Evolutionary conservation across 2,888 invertebrate species (phyloP), one percentile per base, ranked within the genome.

Genomic region (Argyresthia goedartella): DNA sequence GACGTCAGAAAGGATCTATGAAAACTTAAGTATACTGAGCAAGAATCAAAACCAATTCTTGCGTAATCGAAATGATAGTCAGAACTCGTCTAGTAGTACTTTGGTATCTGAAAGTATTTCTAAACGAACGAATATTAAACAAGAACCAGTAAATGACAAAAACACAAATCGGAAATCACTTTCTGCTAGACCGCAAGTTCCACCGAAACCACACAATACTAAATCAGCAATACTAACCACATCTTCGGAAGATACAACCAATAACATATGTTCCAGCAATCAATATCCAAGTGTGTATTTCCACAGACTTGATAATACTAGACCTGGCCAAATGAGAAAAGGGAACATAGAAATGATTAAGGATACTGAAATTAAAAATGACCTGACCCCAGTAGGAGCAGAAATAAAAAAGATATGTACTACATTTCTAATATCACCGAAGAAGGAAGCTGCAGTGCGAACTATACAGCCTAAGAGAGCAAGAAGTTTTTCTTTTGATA

Each of bases 371-470:
- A 61, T 63, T 10, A 71, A 69, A 57, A 60, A 61, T 0, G 59
- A 73, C 52, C 84, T 81, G 7, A 70, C 76, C 11, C 78, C 86
- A 7, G 86, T 86, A 9, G 81, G 86, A 11, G 86, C 86, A 14
- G 82, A 86, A 69, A 85, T 86, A 56, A 86, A 85, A 64, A 75
- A 70, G 67, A 82, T 84, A 2, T 82, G 81, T 55, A 85, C 85
- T 13, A 80, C 70, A 59, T 81, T 84, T 60, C 59, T 82, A 6
- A 81, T 86, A 58, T 85, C 85, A 3, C 86, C 86, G 6, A 86
- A 84, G 64, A 86, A 84, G 63, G 84, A 86, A 72, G 81, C 86
- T 0, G 81, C 79, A 59, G 85, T 86, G 8, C 64, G 84, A 49
- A 82, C 75, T 16, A 77, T 82, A 49, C 79, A 85, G 60, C 84